A percentile compares a stretch with the other conserved stretches of the same genome.
Evolutionary conservation across 2,113 vertebrate genomes (phyloP).

Genomic region (Pristiophorus japonicus): DNA sequence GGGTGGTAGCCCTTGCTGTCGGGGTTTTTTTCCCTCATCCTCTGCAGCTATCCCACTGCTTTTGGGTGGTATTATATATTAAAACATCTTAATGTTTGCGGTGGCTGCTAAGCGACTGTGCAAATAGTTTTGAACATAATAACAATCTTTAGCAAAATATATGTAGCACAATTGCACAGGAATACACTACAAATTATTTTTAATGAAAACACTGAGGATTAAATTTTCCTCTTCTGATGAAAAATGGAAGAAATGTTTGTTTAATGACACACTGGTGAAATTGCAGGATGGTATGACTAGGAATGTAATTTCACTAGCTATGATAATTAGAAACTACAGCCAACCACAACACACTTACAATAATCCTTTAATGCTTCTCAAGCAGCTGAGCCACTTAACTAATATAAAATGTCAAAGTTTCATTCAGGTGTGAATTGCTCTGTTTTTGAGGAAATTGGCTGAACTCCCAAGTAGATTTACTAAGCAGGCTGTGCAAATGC

Average conservation of each 20-base stretch:
- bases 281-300: background rate
- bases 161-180: background rate
- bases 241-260: background rate
- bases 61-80: background rate
- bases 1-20: background rate
- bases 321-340: background rate
- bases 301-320: background rate
- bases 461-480: slow-evolving; percentile 10
- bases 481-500: background rate
- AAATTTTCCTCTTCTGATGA: background rate
- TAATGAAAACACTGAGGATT: background rate
- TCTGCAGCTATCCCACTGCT: background rate
- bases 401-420: background rate
- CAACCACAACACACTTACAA: background rate
- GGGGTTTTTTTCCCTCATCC: background rate
- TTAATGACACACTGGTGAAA: background rate
- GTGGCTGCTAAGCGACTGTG: background rate
- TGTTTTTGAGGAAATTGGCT: background rate
- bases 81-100: background rate
- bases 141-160: background rate
- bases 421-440: background rate
- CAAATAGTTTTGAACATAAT: background rate
- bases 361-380: background rate
- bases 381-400: background rate
- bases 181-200: background rate